Evolutionary conservation across 2,797 vertebrate species (phyloP).

Genomic region (Sphenopsis melanotis): DNA sequence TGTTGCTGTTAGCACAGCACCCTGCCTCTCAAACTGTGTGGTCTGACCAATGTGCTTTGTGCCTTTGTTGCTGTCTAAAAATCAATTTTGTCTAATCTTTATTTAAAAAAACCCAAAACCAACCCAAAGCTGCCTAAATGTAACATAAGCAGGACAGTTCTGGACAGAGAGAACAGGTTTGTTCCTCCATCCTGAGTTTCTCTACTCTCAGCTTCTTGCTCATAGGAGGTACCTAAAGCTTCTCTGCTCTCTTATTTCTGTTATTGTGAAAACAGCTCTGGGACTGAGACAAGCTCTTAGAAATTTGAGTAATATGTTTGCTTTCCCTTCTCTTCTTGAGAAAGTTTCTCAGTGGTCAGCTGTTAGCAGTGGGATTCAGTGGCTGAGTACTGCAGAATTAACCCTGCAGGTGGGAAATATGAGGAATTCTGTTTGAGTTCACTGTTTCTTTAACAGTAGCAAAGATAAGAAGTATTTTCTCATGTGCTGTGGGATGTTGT

Average conservation of each 20-base stretch:
- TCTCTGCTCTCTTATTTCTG: not conserved
- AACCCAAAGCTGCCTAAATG: not conserved
- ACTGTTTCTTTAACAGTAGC: not conserved
- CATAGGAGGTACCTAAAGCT: not conserved
- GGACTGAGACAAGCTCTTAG: not conserved
- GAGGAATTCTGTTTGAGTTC: not conserved
- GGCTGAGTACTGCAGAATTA: not conserved
- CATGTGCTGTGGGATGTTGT: not conserved
- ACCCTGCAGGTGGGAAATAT: not conserved
- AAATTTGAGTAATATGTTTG: not conserved
- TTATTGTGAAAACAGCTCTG: not conserved
- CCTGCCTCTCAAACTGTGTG: not conserved
- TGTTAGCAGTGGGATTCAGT: not conserved
- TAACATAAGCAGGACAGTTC: not conserved
- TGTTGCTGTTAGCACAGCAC: not conserved
- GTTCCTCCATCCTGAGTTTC: not conserved
- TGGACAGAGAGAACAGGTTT: not conserved
- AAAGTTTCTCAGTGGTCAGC: not conserved
- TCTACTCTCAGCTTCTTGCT: not conserved
- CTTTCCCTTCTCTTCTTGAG: not conserved
- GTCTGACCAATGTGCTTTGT: not conserved
- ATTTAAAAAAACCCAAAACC: accelerated
- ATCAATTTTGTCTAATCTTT: not conserved
- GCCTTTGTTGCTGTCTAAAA: not conserved
- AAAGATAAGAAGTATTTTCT: not conserved